Conservation (phyloP, 1,140 invertebrate species). For the Glossosoma conforme region DNA sequence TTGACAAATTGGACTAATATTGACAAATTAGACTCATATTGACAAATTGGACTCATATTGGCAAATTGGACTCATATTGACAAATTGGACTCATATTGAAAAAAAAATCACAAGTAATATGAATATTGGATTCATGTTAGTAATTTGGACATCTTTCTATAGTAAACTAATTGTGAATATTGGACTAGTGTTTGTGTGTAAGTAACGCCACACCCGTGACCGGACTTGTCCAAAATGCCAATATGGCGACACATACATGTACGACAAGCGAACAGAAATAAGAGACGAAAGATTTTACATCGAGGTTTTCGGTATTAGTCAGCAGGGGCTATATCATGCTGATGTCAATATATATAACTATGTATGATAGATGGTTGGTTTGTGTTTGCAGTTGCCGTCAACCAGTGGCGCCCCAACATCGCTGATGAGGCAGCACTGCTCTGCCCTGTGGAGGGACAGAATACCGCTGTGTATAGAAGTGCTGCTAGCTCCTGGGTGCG, state of each 20-base stretch:
- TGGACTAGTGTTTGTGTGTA: too few species aligned
- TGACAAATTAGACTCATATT: too few species aligned
- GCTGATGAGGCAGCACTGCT: constrained; percentile 38
- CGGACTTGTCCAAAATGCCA: constrained; percentile 3
- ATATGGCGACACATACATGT: not conserved
- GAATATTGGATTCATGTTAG: too few species aligned
- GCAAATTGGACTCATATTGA: too few species aligned
- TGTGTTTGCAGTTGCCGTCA: not conserved
- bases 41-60: too few species aligned
- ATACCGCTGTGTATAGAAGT: constrained; percentile 48
- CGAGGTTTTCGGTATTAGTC: not conserved
- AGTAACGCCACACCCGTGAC: too few species aligned
- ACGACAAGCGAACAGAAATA: not conserved
- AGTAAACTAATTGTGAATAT: too few species aligned
- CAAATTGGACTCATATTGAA: too few species aligned
- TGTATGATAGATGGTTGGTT: not conserved
- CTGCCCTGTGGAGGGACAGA: constrained; percentile 45
- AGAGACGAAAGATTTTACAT: not conserved
- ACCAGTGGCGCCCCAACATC: not conserved
- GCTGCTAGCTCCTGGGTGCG: constrained; percentile 42
- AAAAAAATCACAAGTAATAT: too few species aligned
- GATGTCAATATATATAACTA: not conserved
- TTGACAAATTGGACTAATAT: too few species aligned
- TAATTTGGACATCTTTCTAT: too few species aligned
- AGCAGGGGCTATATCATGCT: not conserved